Base-by-base conservation (phyloP, 1,140 invertebrate genomes). In the Scaptomyza pallida region DNA sequence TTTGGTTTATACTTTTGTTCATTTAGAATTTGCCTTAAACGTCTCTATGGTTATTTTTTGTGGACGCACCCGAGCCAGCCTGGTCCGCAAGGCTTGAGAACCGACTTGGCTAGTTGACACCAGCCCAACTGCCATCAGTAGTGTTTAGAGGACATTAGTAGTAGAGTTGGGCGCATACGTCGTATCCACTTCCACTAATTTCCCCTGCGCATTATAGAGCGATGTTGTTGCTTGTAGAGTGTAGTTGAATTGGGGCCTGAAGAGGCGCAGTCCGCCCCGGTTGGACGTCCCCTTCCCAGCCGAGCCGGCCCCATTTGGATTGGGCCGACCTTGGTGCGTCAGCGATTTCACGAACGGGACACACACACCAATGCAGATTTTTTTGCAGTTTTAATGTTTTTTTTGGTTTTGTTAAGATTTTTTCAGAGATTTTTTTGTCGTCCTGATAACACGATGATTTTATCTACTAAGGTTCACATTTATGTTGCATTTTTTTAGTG, bases 21-120 rank as follows among this genome's bases (percentile, higher is more conserved):
- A 79, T 88, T 88, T 88, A 88, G 82, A 88, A 89, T 88, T 88
- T 88, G 82, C 82, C 82, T 82, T 88, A 88, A 88, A 88, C 83
- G 75, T 88, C 82, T 88, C 82, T 88, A 88, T 88, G 82, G 82
- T 82, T 88, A 82, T 82, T 88, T 85, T 86, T 88, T 72, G 82
- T 83, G 68, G 78, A 88, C 82, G 78, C 83, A 69, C 72, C 70
- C 45, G 52, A 17, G 57, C 45, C 63, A 37, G 44, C 63, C 9
- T 12, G 2, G 3, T 19, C 44, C 63, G 17, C 9, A 15, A 43
- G 15, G 52, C 17, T 35, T 41, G 12, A 19, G 52, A 6, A 16
- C 17, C 52, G 17, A n/a, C 17, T 12, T 5, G 16, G 17, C 43
- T 19, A 19, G 16, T 44, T 44, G 43, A 19, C 16, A 5, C 5